These are phyloP conservation scores for Dendrophyllia cribrosa DNA, from an alignment of 64 coral and sea anemone genomes.

Conservation along the genomic window DNA sequence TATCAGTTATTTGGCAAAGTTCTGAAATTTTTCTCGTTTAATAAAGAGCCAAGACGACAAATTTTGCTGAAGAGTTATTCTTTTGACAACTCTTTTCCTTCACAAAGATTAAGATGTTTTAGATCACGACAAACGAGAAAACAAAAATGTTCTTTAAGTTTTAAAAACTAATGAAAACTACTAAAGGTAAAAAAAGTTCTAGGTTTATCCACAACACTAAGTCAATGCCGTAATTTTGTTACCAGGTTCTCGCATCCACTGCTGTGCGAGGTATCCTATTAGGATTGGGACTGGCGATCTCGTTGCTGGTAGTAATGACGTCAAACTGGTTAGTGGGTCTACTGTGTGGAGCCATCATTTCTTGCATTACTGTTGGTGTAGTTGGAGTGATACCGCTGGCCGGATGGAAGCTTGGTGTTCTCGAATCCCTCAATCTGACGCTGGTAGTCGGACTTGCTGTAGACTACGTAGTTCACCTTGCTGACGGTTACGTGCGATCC, in stretches of 20 bases:
- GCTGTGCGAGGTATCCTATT: conserved; percentile 92
- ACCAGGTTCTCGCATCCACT: conserved; percentile 86
- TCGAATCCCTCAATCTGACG: conserved; percentile 95
- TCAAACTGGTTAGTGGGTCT: conserved; percentile 95
- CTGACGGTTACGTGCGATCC: conserved; percentile 89
- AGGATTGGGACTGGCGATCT: conserved; percentile 78
- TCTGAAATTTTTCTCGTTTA: too few relatives aligned
- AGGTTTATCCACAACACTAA: too few relatives aligned
- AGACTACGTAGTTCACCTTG: conserved; percentile 97
- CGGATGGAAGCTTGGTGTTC: conserved; percentile 93
- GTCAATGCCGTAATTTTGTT: background rate
- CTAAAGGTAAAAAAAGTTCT: background rate
- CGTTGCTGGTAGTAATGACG: conserved; percentile 83
- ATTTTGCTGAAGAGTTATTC: too few relatives aligned
- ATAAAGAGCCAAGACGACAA: too few relatives aligned
- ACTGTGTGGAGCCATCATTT: conserved; percentile 84
- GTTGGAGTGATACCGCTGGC: conserved; percentile 90
- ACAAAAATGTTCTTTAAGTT: too few relatives aligned
- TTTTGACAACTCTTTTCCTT: too few relatives aligned
- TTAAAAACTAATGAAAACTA: too few relatives aligned
- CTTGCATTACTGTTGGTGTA: conserved; percentile 90
- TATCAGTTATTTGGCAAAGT: too few relatives aligned
- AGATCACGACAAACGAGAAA: too few relatives aligned
- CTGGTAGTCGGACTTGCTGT: conserved; percentile 95
- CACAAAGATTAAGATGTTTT: too few relatives aligned